A percentile compares a stretch with the other conserved stretches of the same genome.
phyloP scores from a whole-genome alignment of 2,113 vertebrate genomes.

The Xenus cinereus region DNA sequence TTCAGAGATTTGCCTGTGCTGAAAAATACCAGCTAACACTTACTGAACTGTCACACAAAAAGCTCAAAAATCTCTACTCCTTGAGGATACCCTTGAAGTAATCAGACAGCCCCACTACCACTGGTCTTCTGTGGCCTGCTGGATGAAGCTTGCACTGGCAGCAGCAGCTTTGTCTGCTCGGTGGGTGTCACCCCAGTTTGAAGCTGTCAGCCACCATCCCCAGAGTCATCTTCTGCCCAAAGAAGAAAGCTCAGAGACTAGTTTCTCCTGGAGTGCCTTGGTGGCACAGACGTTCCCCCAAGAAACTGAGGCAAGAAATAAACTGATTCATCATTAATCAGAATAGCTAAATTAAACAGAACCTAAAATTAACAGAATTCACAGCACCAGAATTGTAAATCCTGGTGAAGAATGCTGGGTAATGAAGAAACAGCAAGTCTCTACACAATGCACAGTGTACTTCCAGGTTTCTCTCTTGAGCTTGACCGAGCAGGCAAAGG shows the following conservation, averaged over 20 bases:
- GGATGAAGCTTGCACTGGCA: fast-evolving
- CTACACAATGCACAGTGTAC: neutral
- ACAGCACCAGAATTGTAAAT: neutral
- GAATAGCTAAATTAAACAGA: neutral
- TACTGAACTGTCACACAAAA: neutral
- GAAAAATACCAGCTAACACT: neutral
- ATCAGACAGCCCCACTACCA: neutral
- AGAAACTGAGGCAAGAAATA: neutral
- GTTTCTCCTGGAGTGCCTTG: neutral
- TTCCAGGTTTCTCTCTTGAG: neutral
- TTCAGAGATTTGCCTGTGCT: neutral
- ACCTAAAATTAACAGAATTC: neutral
- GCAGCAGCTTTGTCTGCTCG: neutral
- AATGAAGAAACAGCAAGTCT: neutral
- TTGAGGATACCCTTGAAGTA: neutral
- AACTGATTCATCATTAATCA: neutral
- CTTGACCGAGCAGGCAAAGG: neutral
- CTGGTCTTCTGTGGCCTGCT: neutral
- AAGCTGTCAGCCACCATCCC: neutral
- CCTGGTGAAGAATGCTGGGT: neutral
- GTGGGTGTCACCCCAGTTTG: fast-evolving
- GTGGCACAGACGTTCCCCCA: neutral
- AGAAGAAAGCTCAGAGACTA: neutral
- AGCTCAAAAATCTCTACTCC: neutral
- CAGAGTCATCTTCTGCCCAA: neutral